Evolutionary conservation across 2,888 invertebrate species (phyloP).

Genomic region (Mythimna pallens): DNA sequence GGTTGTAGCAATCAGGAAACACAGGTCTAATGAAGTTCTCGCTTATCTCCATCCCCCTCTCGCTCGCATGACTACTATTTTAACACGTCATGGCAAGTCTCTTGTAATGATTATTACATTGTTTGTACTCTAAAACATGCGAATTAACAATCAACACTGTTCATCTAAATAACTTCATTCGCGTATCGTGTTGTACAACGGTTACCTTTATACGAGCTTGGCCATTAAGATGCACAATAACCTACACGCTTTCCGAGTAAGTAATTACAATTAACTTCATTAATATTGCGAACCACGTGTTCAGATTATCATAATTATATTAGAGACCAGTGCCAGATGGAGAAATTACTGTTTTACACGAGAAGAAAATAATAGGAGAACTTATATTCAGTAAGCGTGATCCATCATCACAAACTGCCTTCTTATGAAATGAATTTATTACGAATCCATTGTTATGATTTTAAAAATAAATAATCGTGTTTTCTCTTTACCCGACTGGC

Average conservation of each 20-base stretch:
- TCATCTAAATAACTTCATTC: not conserved
- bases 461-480: not conserved
- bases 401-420: not conserved
- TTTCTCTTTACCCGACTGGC: not conserved
- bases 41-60: too few species aligned
- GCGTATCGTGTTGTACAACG: conserved; percentile 7
- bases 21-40: too few species aligned
- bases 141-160: not conserved
- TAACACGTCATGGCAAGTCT: too few species aligned
- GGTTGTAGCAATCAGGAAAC: too few species aligned
- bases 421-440: not conserved
- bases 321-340: conserved; percentile 11
- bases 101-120: not conserved
- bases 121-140: not conserved
- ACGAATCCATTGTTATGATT: not conserved
- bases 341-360: conserved; percentile 1
- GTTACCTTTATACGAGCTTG: conserved; percentile 10
- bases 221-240: conserved; percentile 46
- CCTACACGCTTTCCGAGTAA: conserved; percentile 31
- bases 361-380: not conserved
- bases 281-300: conserved; percentile 39
- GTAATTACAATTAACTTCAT: conserved; percentile 38
- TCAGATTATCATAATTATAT: conserved; percentile 47
- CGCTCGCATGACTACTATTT: too few species aligned
- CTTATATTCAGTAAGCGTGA: not conserved